A percentile compares a stretch with the other conserved stretches of the same genome.
Evolutionary conservation across 2,113 vertebrate genomes (phyloP).

Genomic region (Herpetotheres cachinnans): DNA sequence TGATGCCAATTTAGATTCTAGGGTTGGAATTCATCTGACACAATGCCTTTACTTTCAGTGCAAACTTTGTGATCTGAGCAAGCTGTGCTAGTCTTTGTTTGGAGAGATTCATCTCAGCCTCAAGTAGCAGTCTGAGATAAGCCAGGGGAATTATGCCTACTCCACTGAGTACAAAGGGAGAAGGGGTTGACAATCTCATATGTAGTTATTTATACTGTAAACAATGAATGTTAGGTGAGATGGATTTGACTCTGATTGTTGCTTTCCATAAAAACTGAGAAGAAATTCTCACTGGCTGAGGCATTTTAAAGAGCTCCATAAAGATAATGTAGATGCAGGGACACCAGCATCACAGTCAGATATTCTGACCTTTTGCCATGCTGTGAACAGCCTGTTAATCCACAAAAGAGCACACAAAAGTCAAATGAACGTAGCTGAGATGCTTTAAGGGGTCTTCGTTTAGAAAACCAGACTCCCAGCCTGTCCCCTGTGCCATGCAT

Average conservation of each 20-base stretch:
- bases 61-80: neutral
- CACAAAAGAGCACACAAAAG: neutral
- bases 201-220: neutral
- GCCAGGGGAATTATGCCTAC: neutral
- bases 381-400: neutral
- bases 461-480: neutral
- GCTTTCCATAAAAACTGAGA: neutral
- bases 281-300: neutral
- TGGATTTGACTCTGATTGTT: neutral
- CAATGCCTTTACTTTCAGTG: neutral
- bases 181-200: neutral
- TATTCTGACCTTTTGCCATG: neutral
- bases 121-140: neutral
- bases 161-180: neutral
- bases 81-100: neutral
- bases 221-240: neutral
- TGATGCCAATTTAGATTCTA: neutral
- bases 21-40: neutral
- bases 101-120: neutral
- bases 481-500: neutral
- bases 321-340: neutral
- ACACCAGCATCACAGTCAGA: neutral
- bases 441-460: neutral
- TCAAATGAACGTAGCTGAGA: neutral
- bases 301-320: neutral